Conservation (phyloP, 2,113 vertebrate species). For the Sakesphorus luctuosus region DNA sequence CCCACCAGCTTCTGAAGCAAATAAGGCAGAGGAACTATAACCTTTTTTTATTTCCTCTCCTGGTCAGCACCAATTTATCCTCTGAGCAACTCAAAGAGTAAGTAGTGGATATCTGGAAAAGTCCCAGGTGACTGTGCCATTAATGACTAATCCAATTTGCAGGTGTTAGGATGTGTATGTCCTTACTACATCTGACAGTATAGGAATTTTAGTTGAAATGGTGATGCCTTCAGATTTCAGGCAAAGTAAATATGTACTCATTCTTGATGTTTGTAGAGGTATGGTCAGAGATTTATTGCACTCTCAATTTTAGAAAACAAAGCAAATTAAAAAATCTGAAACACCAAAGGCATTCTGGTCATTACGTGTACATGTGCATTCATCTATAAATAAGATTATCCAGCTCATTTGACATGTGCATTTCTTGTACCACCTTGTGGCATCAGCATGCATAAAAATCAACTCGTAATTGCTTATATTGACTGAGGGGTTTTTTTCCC, state of each 20-base stretch:
- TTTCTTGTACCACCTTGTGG: neutral
- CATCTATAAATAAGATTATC: neutral
- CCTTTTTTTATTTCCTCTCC: neutral
- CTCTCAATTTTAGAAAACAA: neutral
- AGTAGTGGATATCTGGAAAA: neutral
- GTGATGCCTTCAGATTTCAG: neutral
- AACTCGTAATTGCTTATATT: neutral
- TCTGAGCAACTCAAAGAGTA: neutral
- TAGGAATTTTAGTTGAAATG: neutral
- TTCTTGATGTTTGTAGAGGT: neutral
- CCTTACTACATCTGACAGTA: neutral
- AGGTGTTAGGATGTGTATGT: neutral
- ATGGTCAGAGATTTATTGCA: neutral
- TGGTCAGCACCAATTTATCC: neutral
- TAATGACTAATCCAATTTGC: neutral
- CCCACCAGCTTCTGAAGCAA: neutral
- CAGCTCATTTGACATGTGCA: neutral
- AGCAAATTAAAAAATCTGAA: neutral
- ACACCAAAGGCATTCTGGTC: neutral
- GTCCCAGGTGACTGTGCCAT: neutral
- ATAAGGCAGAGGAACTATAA: neutral
- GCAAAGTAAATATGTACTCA: neutral
- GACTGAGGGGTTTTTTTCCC: neutral
- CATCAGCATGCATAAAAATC: neutral
- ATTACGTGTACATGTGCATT: neutral